Evolutionary conservation across 2,113 vertebrate species (phyloP), one percentile per base, ranked within the genome.

Genomic region (Chelonoidis abingdonii): DNA sequence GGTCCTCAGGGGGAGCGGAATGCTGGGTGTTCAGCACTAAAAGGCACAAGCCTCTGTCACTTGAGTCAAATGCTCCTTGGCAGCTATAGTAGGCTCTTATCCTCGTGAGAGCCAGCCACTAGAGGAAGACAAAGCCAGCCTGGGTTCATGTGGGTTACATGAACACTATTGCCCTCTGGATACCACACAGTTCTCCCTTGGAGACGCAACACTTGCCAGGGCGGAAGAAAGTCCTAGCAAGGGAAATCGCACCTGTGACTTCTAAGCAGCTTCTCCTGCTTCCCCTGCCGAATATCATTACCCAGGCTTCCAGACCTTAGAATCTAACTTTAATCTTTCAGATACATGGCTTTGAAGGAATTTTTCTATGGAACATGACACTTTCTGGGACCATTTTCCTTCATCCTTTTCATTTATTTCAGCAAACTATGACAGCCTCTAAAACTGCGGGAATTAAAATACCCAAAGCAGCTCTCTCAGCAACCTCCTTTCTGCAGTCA

Each of bases 341-440:
- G 44, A 11, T 5, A 5, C 1, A 2, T 22, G 12, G 19, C 56
- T 52, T 21, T 31, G 1, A 11, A 56, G 7, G 14, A 19, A 2
- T 29, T n/a, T n/a, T 50, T 22, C 1, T 10, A 16, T 29, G 35
- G 10, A 35, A 35, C 79, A 2, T 72, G 75, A 3, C 9, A 1
- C 5, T 56, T 88, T n/a, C 5, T 2, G 13, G 44, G 14, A 56
- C 78, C 78, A 54, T 78, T 78, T 49, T 84, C 31, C 49, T 21
- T 72, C 49, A 6, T 52, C 79, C 49, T 10, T 54, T 44, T 25
- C 50, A 17, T 6, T 2, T 0, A 49, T 2, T 9, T 49, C 31
- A 80, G 24, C 19, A 3, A 3, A 93, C 95, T 47, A 25, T 27
- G 41, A 47, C 75, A 78, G 25, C 41, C 24, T 13, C 41, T 27